Conservation (phyloP, 2,888 invertebrate species). For the Pomacea canaliculata region DNA sequence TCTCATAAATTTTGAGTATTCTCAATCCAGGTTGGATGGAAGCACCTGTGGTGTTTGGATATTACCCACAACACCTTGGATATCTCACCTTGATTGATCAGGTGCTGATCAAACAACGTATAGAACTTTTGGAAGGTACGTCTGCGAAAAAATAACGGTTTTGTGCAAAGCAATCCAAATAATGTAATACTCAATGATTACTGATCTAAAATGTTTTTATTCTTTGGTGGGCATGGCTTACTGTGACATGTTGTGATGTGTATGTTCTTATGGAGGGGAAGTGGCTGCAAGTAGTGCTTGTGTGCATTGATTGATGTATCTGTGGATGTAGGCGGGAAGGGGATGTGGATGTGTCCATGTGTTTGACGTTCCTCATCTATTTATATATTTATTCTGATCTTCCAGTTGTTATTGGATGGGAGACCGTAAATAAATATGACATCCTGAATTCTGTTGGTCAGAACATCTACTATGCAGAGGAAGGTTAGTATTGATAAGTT, state of each 20-base stretch:
- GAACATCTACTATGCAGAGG: too few relatives aligned
- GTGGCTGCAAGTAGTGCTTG: background rate
- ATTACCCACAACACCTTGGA: constrained; percentile 57
- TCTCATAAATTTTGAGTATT: too few relatives aligned
- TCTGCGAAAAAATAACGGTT: background rate
- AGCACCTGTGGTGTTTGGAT: constrained; percentile 37
- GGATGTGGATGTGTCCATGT: too few relatives aligned
- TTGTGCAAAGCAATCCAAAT: too few relatives aligned
- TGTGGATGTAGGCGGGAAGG: constrained; percentile 73
- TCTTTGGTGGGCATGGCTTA: background rate
- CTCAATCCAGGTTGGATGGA: too few relatives aligned
- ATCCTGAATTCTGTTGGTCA: too few relatives aligned
- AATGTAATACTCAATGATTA: too few relatives aligned
- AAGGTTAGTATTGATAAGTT: too few relatives aligned
- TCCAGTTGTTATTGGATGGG: too few relatives aligned
- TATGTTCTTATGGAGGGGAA: background rate
- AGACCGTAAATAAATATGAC: too few relatives aligned
- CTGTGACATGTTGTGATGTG: background rate
- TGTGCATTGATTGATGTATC: constrained; percentile 82
- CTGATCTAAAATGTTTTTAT: background rate
- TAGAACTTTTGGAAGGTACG: constrained; percentile 68
- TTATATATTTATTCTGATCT: too few relatives aligned
- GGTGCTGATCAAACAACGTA: constrained; percentile 68
- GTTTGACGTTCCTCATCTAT: too few relatives aligned
- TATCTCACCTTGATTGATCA: constrained; percentile 64